phyloP scores from a whole-genome alignment of 2,797 vertebrate genomes.

The Sebastiscus albofasciatus region DNA sequence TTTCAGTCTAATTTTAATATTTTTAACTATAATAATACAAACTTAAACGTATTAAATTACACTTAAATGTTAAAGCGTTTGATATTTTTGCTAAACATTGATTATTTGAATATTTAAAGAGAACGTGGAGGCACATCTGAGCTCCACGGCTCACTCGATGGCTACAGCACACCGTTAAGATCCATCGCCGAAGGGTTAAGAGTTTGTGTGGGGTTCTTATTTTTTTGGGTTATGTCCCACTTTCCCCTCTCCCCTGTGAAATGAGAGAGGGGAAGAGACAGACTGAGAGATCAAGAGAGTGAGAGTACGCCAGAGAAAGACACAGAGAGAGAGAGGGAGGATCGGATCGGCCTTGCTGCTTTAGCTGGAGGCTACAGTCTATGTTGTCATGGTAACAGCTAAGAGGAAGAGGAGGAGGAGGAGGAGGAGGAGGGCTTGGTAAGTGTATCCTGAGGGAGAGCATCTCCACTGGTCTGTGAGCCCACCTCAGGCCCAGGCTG shows the following conservation, averaged over 20 bases:
- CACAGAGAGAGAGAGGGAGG: conserved; percentile 16
- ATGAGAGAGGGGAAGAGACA: conserved; percentile 50
- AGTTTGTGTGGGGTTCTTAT: conserved; percentile 38
- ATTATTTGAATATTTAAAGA: conserved; percentile 1
- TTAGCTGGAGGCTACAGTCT: conserved; percentile 73
- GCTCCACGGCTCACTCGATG: not conserved
- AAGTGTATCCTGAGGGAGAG: conserved; percentile 67
- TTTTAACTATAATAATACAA: not conserved
- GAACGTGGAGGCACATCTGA: not conserved
- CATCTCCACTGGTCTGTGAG: conserved; percentile 59
- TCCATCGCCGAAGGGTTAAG: conserved; percentile 35
- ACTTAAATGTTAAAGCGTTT: not conserved
- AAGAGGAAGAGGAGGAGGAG: conserved; percentile 52
- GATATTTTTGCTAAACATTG: not conserved
- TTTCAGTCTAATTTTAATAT: not conserved
- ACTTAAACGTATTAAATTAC: not conserved
- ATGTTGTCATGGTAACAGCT: conserved; percentile 84
- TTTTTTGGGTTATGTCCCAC: conserved; percentile 60
- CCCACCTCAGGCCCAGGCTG: conserved; percentile 59
- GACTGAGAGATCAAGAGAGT: conserved; percentile 54
- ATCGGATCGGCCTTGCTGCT: conserved; percentile 61
- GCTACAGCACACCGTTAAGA: not conserved
- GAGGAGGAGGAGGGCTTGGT: conserved; percentile 50
- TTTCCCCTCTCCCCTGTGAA: conserved; percentile 52
- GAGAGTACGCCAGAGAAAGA: conserved; percentile 39